Evolutionary conservation across 2,113 vertebrate species (phyloP).

Genomic region (Vidua macroura): DNA sequence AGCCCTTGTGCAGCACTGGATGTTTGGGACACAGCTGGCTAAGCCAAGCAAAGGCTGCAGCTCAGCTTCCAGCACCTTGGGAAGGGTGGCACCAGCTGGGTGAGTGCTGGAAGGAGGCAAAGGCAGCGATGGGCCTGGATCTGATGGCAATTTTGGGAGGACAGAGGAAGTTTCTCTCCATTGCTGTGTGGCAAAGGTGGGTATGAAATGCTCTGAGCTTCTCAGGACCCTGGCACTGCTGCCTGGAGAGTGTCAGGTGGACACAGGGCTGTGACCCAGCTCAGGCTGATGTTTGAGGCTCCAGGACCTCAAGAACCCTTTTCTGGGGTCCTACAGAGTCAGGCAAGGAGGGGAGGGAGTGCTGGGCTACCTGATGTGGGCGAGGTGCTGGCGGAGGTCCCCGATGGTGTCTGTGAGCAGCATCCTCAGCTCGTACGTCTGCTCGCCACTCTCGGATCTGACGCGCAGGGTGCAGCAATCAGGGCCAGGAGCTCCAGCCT

Average conservation of each 20-base stretch:
- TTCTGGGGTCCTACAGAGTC: rapidly evolving
- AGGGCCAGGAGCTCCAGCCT: background rate
- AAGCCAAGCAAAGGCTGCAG: background rate
- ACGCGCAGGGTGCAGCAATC: slow-evolving; percentile 76
- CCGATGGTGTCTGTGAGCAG: slow-evolving; percentile 78
- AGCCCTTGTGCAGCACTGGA: background rate
- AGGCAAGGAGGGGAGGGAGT: background rate
- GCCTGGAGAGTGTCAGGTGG: background rate
- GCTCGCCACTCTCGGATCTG: slow-evolving; percentile 83
- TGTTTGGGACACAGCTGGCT: background rate
- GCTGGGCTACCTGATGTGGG: slow-evolving; percentile 74
- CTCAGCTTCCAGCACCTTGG: background rate
- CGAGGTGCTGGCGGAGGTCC: slow-evolving; percentile 78
- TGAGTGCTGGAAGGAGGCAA: background rate
- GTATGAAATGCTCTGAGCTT: background rate
- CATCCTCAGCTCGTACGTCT: slow-evolving; percentile 80
- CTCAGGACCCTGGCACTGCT: background rate
- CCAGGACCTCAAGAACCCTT: background rate
- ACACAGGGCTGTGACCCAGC: background rate
- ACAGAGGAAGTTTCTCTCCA: background rate
- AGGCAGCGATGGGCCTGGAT: background rate
- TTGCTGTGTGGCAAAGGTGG: background rate
- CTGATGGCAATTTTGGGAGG: background rate
- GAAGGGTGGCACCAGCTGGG: background rate
- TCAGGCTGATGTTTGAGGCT: background rate